Evolutionary conservation across 1,140 invertebrate genomes (phyloP).

Genomic region (Hylaeus volcanicus): DNA sequence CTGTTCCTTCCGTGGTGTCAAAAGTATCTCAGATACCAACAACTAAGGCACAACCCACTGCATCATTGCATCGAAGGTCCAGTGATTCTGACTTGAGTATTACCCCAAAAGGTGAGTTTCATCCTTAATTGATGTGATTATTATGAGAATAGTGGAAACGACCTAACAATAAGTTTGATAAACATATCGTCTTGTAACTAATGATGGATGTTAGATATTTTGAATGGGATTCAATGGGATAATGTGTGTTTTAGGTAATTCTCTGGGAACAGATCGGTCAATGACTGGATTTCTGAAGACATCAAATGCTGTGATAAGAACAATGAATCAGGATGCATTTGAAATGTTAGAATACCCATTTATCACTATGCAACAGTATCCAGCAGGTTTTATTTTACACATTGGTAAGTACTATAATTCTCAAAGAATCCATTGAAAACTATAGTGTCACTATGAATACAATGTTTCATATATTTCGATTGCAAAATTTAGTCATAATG

Average conservation of each 20-base stretch:
- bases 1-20: slow-evolving; percentile 59
- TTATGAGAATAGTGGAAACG: background rate
- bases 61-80: slow-evolving; percentile 87
- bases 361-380: slow-evolving; percentile 95
- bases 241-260: slow-evolving; percentile 82
- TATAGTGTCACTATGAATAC: background rate
- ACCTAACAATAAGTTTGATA: background rate
- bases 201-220: background rate
- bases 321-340: slow-evolving; percentile 86
- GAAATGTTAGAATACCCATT: slow-evolving; percentile 97
- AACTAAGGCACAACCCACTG: slow-evolving; percentile 78
- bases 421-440: background rate
- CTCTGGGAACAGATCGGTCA: slow-evolving; percentile 84
- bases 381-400: slow-evolving; percentile 92
- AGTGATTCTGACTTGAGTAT: slow-evolving; percentile 96
- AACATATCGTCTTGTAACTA: background rate
- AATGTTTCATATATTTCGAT: background rate
- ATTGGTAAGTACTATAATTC: slow-evolving; percentile 84
- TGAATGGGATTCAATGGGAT: background rate
- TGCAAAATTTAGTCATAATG: slow-evolving; percentile 4
- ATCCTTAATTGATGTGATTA: background rate
- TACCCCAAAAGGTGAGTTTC: slow-evolving; percentile 91
- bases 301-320: slow-evolving; percentile 81
- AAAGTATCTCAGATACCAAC: slow-evolving; percentile 80
- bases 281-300: slow-evolving; percentile 73